These are phyloP conservation scores for Drosophila multiciliata DNA, from an alignment of 2,888 invertebrate genomes.

Conservation along the genomic window DNA sequence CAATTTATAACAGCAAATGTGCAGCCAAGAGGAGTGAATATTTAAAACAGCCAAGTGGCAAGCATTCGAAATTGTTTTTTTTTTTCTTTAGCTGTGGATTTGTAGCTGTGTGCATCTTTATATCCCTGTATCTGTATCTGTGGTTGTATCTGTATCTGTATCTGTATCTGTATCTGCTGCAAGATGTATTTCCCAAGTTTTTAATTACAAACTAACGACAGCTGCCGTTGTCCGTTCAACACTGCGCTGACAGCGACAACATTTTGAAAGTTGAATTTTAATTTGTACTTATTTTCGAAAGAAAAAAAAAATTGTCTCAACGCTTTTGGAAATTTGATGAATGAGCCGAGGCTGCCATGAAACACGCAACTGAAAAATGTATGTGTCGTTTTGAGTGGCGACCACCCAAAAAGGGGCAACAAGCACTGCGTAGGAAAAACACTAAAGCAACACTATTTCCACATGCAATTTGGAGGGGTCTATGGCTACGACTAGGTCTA, in stretches of 20 bases:
- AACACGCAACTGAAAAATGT: conserved; percentile 10
- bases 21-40: conserved; percentile 63
- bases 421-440: conserved; percentile 29
- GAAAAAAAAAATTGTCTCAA: conserved; percentile 53
- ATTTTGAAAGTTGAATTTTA: conserved; percentile 67
- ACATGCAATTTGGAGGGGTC: conserved; percentile 31
- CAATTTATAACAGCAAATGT: conserved; percentile 77
- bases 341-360: conserved; percentile 57
- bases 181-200: conserved; percentile 70
- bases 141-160: conserved; percentile 8
- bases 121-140: conserved; percentile 27
- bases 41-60: conserved; percentile 50
- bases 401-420: conserved; percentile 58
- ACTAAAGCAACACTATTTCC: conserved; percentile 9
- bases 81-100: conserved; percentile 36
- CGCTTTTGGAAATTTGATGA: conserved; percentile 75
- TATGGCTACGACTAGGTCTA: conserved; percentile 10
- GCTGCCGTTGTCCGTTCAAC: conserved; percentile 75
- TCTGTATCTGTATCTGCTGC: conserved; percentile 38
- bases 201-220: conserved; percentile 82
- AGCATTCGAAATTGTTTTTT: conserved; percentile 46
- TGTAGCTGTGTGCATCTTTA: conserved; percentile 25
- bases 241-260: conserved; percentile 68
- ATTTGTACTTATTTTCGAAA: conserved; percentile 68
- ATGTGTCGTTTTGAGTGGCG: conserved; percentile 28